Evolutionary conservation across 2,797 vertebrate genomes (phyloP).

Genomic region (Channa striata): DNA sequence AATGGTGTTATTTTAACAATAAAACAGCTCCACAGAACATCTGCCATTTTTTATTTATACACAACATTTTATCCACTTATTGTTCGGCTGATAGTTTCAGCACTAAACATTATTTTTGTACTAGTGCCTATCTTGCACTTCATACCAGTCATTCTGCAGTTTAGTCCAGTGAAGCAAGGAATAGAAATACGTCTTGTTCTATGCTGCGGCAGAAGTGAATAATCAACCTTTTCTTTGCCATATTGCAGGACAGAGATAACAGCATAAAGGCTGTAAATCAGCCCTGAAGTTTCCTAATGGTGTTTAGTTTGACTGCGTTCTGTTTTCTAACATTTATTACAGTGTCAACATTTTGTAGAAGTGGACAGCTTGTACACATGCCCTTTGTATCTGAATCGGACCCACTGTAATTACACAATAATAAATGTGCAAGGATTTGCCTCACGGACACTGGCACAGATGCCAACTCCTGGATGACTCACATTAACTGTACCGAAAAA

Average conservation of each 20-base stretch:
- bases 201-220: conserved; percentile 22
- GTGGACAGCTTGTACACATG: conserved; percentile 6
- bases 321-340: conserved; percentile 44
- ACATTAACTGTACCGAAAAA: conserved; percentile 38
- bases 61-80: no score
- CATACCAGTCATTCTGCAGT: background rate
- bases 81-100: background rate
- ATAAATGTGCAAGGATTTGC: conserved; percentile 44
- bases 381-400: conserved; percentile 49
- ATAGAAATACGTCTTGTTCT: conserved; percentile 15
- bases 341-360: conserved; percentile 35
- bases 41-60: background rate
- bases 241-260: conserved; percentile 50
- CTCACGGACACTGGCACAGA: background rate
- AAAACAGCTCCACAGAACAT: background rate
- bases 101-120: background rate
- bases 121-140: background rate
- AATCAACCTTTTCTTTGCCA: conserved; percentile 31
- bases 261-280: conserved; percentile 45
- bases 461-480: conserved; percentile 21
- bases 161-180: conserved; percentile 11
- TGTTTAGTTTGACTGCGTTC: conserved; percentile 30
- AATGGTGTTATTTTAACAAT: background rate
- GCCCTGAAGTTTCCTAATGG: conserved; percentile 33
- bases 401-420: conserved; percentile 50